Evolutionary conservation across 2,888 invertebrate genomes (phyloP).

Genomic region (Hermaeophaga mercurialis): DNA sequence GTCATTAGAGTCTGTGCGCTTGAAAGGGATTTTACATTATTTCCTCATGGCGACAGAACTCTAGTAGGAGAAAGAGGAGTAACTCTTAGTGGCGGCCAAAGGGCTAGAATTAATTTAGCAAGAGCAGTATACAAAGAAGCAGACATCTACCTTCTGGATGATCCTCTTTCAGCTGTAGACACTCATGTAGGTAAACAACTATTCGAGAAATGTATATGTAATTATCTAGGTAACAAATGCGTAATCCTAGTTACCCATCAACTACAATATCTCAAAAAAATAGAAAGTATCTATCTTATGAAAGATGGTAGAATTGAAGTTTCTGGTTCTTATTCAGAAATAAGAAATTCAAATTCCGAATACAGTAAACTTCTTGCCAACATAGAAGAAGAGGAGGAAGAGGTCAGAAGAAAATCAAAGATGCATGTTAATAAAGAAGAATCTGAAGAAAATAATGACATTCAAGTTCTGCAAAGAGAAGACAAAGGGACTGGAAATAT

Average conservation of each 20-base stretch:
- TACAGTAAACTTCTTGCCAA: slow-evolving; percentile 31
- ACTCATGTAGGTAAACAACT: slow-evolving; percentile 84
- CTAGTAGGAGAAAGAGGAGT: slow-evolving; percentile 74
- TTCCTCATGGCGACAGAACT: slow-evolving; percentile 80
- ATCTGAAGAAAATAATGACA: slow-evolving; percentile 38
- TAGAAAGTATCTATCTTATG: slow-evolving; percentile 61
- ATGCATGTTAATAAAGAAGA: slow-evolving; percentile 19
- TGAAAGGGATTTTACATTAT: slow-evolving; percentile 70
- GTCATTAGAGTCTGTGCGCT: slow-evolving; percentile 73
- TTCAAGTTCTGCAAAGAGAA: slow-evolving; percentile 60
- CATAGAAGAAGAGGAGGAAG: slow-evolving; percentile 26
- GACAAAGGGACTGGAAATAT: slow-evolving; percentile 65
- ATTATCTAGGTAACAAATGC: slow-evolving; percentile 68
- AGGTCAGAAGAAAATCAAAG: slow-evolving; percentile 22
- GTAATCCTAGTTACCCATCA: slow-evolving; percentile 77
- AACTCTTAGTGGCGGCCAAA: slow-evolving; percentile 77
- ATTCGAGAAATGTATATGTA: slow-evolving; percentile 76
- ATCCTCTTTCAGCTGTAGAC: slow-evolving; percentile 89
- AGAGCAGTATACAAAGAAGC: slow-evolving; percentile 82
- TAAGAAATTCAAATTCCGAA: slow-evolving; percentile 29
- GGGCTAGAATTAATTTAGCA: slow-evolving; percentile 84
- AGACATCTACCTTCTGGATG: slow-evolving; percentile 85
- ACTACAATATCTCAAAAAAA: slow-evolving; percentile 66
- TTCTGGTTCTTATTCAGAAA: slow-evolving; percentile 32
- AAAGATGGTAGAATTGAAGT: slow-evolving; percentile 62